A percentile compares a stretch with the other conserved stretches of the same genome.
Conservation (phyloP, 2,113 vertebrate genomes). For the Coptodon bakossiorum region DNA sequence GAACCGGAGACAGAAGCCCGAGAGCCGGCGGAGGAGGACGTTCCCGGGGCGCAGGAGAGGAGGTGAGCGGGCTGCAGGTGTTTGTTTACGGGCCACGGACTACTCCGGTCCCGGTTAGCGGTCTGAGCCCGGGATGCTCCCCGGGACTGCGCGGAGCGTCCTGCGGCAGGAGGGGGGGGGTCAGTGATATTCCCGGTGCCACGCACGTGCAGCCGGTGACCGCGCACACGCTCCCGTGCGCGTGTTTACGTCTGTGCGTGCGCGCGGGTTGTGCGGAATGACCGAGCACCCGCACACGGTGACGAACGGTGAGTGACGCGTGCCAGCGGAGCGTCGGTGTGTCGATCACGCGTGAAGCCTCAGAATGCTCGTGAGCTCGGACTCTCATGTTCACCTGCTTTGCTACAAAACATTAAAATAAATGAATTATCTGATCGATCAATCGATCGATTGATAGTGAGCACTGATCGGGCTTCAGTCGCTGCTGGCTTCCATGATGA, state of each 20-base stretch:
- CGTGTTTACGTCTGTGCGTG: background rate
- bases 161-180: background rate
- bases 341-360: background rate
- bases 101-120: background rate
- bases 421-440: background rate
- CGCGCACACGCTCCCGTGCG: background rate
- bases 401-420: background rate
- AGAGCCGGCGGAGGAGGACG: background rate
- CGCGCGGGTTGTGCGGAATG: conserved; percentile 22
- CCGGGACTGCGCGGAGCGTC: background rate
- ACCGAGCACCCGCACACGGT: conserved; percentile 29
- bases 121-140: background rate
- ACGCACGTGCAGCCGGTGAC: background rate
- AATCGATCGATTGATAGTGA: background rate
- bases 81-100: background rate
- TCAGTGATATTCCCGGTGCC: background rate
- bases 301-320: conserved; percentile 31
- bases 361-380: background rate
- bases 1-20: background rate
- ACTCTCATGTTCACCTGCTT: background rate
- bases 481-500: background rate
- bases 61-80: conserved; percentile 57
- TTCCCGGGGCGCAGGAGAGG: conserved; percentile 34
- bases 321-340: conserved; percentile 1
- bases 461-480: background rate